Base-by-base conservation (phyloP, 2,113 vertebrate species). In the Prinia subflava region DNA sequence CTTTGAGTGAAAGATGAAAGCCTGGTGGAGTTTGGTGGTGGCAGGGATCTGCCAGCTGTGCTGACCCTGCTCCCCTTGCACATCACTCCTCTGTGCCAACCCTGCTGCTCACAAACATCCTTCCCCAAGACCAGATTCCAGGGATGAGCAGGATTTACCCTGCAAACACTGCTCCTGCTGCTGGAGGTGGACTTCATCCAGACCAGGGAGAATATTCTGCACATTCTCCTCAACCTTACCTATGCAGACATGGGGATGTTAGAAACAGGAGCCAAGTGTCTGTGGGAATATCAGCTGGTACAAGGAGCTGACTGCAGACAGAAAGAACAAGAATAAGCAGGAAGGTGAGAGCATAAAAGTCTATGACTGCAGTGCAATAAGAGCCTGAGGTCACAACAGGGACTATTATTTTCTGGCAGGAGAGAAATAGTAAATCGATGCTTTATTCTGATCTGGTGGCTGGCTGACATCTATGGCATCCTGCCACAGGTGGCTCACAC, bases 71-170 rank as follows among this genome's bases (percentile, higher is more conserved):
- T 55, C 13, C 21, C 16, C 41, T 22, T 13, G 33, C 16, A 11
- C 31, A 41, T 15, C 5, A 1, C 20, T 64, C 7, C 55, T 35
- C 23, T 35, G 11, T 13, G 49, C 7, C 37, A 75, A 1, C 3
- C 37, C n/a, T n/a, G 21, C 24, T 28, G 22, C 5, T 15, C 16
- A 8, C 1, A 10, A 31, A 28, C 4, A 1, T 3, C 46, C 65
- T 55, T 55, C 18, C 37, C 13, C 1, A 1, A 20, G 50, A 42
- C 44, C 17, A 42, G 30, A 5, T 1, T 44, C 18, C 8, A 10
- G 5, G 15, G 16, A 44, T 0, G 0, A 60, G 23, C n/a, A 15
- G 0, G 1, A n/a, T 14, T 81, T 28, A 9, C 4, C 15, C 42
- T 74, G 42, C 55, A 78, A 65, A 37, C n/a, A 3, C 31, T 19